phyloP scores from a whole-genome alignment of 1,140 invertebrate genomes.

The Gryllus bimaculatus region DNA sequence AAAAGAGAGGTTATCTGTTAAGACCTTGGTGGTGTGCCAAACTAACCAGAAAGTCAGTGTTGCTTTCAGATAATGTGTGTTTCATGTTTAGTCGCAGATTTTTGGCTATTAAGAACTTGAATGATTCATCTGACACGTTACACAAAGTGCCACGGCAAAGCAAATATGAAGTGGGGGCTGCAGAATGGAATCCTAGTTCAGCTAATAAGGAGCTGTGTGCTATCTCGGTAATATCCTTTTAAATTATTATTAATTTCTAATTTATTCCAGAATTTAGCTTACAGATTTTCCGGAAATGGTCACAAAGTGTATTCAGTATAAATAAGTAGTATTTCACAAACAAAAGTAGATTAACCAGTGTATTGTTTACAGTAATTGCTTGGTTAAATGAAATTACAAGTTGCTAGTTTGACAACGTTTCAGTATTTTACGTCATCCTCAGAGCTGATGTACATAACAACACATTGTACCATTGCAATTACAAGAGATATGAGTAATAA shows the following conservation, averaged over 20 bases:
- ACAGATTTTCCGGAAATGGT: neutral
- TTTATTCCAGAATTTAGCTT: neutral
- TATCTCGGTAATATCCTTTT: conserved; percentile 61
- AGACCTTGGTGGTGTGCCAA: no score
- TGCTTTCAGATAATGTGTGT: conserved; percentile 16
- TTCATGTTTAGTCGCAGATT: conserved; percentile 52
- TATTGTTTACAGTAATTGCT: no score
- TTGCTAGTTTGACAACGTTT: no score
- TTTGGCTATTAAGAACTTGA: conserved; percentile 69
- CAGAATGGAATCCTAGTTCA: conserved; percentile 82
- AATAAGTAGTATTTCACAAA: neutral
- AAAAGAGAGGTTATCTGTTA: no score
- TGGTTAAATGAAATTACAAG: no score
- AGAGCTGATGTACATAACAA: no score
- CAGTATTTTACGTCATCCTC: no score
- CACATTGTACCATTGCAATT: no score
- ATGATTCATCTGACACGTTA: conserved; percentile 59
- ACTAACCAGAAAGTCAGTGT: neutral
- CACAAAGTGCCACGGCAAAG: conserved; percentile 76
- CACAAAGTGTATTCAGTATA: neutral
- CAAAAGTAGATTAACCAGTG: no score
- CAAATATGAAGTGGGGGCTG: conserved; percentile 86
- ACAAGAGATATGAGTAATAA: no score
- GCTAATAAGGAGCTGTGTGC: conserved; percentile 73
- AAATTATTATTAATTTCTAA: conserved; percentile 15